Percentiles rank a stretch among this genome's conserved stretches.
Conservation (phyloP, 2,113 vertebrate genomes). For the Psilopsiagon aymara region DNA sequence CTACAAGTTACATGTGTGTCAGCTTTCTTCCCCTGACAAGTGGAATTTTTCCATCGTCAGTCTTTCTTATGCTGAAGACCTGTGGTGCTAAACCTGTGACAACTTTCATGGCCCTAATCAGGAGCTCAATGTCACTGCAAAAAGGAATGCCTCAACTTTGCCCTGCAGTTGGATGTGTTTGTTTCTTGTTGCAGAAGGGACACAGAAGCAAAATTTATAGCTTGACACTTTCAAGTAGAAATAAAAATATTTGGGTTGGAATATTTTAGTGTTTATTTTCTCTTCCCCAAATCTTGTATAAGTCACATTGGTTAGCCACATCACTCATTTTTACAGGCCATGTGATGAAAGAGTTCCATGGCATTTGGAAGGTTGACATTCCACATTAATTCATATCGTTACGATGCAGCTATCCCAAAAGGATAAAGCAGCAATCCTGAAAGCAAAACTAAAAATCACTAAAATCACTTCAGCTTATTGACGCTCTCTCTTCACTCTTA, state of each 20-base stretch:
- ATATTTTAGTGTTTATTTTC: neutral
- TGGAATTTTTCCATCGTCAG: neutral
- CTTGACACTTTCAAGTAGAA: neutral
- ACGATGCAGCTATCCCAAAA: neutral
- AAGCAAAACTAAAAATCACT: neutral
- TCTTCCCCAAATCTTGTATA: neutral
- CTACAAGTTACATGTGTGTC: neutral
- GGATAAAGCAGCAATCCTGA: neutral
- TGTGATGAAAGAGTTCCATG: neutral
- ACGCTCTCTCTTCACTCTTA: neutral
- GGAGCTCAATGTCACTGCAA: neutral
- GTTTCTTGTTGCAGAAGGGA: neutral
- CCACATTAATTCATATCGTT: neutral
- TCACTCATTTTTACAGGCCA: neutral
- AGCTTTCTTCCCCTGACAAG: neutral
- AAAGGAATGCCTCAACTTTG: neutral
- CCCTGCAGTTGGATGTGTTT: neutral
- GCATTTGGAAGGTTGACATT: neutral
- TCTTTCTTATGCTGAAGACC: neutral
- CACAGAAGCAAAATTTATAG: neutral
- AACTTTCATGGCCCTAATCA: accelerated
- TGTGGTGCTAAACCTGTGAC: neutral
- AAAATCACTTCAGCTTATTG: neutral
- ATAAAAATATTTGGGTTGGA: neutral
- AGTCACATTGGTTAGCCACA: neutral